These are phyloP conservation scores for Mesochorus sp. DNA, from an alignment of 2,888 invertebrate genomes.

Conservation along the genomic window DNA sequence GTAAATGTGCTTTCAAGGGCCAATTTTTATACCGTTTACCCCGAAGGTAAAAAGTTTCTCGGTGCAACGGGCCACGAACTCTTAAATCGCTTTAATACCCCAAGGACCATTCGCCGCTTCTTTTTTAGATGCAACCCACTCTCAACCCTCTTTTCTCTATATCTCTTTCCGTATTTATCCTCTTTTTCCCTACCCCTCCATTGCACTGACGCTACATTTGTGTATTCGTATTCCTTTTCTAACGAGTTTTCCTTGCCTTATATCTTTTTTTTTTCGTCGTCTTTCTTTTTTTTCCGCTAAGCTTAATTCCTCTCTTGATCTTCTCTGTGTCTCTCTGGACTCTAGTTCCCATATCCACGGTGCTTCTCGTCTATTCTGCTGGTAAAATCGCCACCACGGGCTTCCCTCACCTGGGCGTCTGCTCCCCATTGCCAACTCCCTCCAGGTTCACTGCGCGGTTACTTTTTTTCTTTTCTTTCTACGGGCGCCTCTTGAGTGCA, in stretches of 20 bases:
- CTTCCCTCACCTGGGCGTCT: slow-evolving; percentile 5
- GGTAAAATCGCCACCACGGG: slow-evolving; percentile 24
- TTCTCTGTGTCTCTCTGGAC: slow-evolving; percentile 9
- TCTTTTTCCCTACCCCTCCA: slow-evolving; percentile 31
- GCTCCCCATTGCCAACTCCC: background rate
- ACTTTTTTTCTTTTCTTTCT: slow-evolving; percentile 15
- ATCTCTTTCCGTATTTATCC: slow-evolving; percentile 1
- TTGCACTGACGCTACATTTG: slow-evolving; percentile 21
- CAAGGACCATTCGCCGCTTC: slow-evolving; percentile 57
- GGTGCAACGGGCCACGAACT: slow-evolving; percentile 51
- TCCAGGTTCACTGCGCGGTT: background rate
- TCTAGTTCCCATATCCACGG: slow-evolving; percentile 21
- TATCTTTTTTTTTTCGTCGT: slow-evolving; percentile 1
- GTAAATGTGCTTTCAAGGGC: slow-evolving; percentile 10
- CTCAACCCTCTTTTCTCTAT: slow-evolving; percentile 20
- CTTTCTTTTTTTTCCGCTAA: slow-evolving; percentile 30
- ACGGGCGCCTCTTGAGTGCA: slow-evolving; percentile 51
- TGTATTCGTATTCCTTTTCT: slow-evolving; percentile 6
- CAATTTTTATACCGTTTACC: slow-evolving; percentile 33
- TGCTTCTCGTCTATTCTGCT: slow-evolving; percentile 28
- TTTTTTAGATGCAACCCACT: slow-evolving; percentile 37
- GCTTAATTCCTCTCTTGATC: slow-evolving; percentile 48
- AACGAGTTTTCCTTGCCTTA: slow-evolving; percentile 36
- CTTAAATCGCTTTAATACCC: slow-evolving; percentile 67
- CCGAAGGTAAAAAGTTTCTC: slow-evolving; percentile 50